Evolutionary conservation across 1,140 invertebrate genomes (phyloP).

Genomic region (Neelides sp.): DNA sequence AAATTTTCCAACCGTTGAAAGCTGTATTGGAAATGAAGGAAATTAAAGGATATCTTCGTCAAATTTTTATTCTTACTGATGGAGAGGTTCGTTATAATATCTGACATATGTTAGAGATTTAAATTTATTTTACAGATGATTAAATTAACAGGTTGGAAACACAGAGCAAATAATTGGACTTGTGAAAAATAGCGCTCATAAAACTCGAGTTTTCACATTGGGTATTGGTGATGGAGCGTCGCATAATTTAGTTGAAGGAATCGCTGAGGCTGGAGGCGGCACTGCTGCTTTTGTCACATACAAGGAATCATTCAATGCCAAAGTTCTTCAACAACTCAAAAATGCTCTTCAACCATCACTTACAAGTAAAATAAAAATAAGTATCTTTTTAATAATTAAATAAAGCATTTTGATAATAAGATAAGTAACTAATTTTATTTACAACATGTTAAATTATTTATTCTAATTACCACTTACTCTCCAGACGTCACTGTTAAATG

Average conservation of each 20-base stretch:
- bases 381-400: no score
- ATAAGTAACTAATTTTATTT: no score
- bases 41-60: slow-evolving; percentile 33
- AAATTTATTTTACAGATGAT: background rate
- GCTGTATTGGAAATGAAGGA: slow-evolving; percentile 32
- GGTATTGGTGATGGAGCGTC: slow-evolving; percentile 36
- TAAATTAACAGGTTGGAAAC: slow-evolving; percentile 29
- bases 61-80: slow-evolving; percentile 37
- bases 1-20: slow-evolving; percentile 35
- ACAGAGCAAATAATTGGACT: slow-evolving; percentile 33
- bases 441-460: no score
- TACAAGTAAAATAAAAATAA: slow-evolving; percentile 26
- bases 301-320: slow-evolving; percentile 34
- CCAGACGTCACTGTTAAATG: slow-evolving; percentile 12
- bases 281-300: slow-evolving; percentile 34
- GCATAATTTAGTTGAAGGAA: slow-evolving; percentile 35
- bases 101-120: background rate
- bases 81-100: slow-evolving; percentile 32
- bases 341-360: slow-evolving; percentile 35
- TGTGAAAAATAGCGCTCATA: slow-evolving; percentile 32
- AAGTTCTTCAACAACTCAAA: slow-evolving; percentile 35
- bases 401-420: no score
- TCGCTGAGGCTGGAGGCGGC: slow-evolving; percentile 36
- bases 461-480: no score
- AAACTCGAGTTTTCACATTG: slow-evolving; percentile 35